Percentiles rank a stretch among this genome's conserved stretches.
Conservation (phyloP, 2,888 invertebrate species). For the Phymatocera aterrima region DNA sequence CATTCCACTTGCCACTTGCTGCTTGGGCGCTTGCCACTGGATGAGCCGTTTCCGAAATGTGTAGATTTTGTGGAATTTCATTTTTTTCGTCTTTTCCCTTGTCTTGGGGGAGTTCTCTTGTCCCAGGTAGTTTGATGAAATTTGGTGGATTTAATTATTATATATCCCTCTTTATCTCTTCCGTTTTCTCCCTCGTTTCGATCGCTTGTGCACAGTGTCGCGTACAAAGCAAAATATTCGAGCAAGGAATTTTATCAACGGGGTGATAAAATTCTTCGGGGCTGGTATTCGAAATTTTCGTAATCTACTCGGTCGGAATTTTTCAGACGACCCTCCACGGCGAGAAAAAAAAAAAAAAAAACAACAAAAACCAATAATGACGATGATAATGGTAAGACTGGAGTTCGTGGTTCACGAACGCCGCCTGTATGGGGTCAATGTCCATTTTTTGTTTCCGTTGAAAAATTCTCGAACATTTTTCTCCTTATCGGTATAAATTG, state of each 20-base stretch:
- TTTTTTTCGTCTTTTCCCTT: background rate
- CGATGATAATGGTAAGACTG: too few relatives aligned
- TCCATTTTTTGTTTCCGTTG: too few relatives aligned
- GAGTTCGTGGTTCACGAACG: background rate
- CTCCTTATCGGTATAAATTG: too few relatives aligned
- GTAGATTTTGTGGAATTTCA: background rate
- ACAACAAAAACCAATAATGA: background rate
- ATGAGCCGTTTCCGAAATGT: background rate
- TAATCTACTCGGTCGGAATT: slow-evolving; percentile 22
- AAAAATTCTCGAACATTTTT: too few relatives aligned
- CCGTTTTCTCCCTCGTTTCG: too few relatives aligned
- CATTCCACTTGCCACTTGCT: background rate
- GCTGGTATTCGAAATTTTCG: slow-evolving; percentile 19
- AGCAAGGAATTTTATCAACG: background rate
- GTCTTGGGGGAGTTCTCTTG: too few relatives aligned
- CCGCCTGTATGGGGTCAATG: too few relatives aligned
- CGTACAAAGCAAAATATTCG: background rate
- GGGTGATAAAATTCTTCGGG: slow-evolving; percentile 7
- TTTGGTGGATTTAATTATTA: too few relatives aligned
- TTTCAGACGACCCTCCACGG: background rate
- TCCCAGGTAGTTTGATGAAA: too few relatives aligned
- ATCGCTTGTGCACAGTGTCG: too few relatives aligned
- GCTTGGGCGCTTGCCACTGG: background rate
- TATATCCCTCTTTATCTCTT: too few relatives aligned
- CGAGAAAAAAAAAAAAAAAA: background rate